These are phyloP conservation scores for Fabriciana adippe DNA, from an alignment of 2,888 invertebrate species.

Conservation along the genomic window DNA sequence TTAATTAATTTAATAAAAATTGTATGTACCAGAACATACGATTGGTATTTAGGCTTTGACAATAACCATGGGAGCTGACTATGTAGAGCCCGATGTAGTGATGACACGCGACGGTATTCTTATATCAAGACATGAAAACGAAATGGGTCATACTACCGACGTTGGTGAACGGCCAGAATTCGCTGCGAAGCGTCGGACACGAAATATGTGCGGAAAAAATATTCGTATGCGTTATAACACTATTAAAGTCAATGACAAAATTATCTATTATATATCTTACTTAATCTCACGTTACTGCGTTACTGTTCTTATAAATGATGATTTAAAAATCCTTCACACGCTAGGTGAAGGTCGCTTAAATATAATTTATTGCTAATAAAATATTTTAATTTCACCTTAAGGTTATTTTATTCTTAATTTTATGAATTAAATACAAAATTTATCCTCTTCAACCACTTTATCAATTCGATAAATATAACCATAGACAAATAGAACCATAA, in stretches of 20 bases:
- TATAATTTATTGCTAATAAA: too few relatives aligned
- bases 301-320: not conserved
- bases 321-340: constrained; percentile 10
- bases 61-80: constrained; percentile 71
- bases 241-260: constrained; percentile 21
- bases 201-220: constrained; percentile 57
- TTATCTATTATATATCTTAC: constrained; percentile 13
- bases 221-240: constrained; percentile 31
- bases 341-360: constrained; percentile 20
- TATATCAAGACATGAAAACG: constrained; percentile 71
- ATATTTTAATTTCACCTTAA: not conserved
- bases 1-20: too few relatives aligned
- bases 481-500: too few relatives aligned
- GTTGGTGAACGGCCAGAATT: constrained; percentile 61
- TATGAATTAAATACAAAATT: too few relatives aligned
- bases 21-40: constrained; percentile 72
- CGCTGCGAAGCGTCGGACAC: constrained; percentile 55
- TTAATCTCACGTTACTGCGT: not conserved
- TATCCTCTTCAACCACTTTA: too few relatives aligned
- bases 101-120: constrained; percentile 68
- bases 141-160: constrained; percentile 63
- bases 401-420: too few relatives aligned
- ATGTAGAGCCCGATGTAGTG: constrained; percentile 72
- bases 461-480: too few relatives aligned
- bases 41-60: constrained; percentile 71